Evolutionary conservation across 2,888 invertebrate genomes (phyloP), one percentile per base, ranked within the genome.

Genomic region (Halictus quadricinctus): DNA sequence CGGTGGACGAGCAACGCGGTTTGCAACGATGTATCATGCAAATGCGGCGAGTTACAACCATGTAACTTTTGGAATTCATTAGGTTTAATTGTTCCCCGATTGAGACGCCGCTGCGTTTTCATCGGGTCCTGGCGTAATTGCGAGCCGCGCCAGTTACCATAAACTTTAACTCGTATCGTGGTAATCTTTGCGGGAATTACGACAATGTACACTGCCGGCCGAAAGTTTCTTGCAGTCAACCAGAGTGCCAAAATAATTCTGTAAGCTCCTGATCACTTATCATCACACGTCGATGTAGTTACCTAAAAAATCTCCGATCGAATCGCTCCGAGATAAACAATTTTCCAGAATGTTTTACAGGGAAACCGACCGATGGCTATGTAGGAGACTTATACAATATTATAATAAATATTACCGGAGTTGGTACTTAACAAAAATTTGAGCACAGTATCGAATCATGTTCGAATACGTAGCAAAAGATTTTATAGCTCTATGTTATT

Each of bases 51-150:
- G 79, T 79, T 84, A 77, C 72, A 79, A 72, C 69, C 75, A 36
- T 46, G 76, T 81, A 82, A 58, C 29, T 69, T 72, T 81, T 79
- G 43, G 76, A 81, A 85, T 86, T 81, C 81, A 85, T 86, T 86
- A 85, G 43, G n/a, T 48, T 86, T 76, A 81, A 86, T 86, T 85
- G 81, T 73, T 83, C 72, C 58, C n/a, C 77, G 83, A 83, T 79
- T 76, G 80, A 79, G 66, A 69, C 66, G 83, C 76, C 25, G 58
- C 60, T 69, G 43, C 70, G 72, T 46, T 43, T 46, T 46, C 46
- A 43, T 72, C 72, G 72, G 15, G 72, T 48, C 46, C 46, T 48
- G 25, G 13, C 13, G 29, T 25, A 25, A 46, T 72, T 46, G 25
- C 46, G 25, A 5, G 46, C 36, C 15, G 36, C 36, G 21, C 66